Conservation (phyloP, 2,888 invertebrate species). For the Diogma glabrata region DNA sequence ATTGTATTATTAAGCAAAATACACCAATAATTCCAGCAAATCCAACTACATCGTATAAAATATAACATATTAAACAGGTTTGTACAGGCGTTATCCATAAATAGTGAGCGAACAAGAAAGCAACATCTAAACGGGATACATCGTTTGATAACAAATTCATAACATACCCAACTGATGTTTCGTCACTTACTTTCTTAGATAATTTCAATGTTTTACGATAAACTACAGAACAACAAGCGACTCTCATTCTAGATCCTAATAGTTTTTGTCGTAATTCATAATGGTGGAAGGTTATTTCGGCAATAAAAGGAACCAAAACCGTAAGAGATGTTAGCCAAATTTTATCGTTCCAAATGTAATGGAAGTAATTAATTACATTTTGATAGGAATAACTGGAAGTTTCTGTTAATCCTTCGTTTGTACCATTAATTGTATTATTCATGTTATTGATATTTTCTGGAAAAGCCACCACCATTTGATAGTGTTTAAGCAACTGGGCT, state of each 20-base stretch:
- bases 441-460: too few relatives aligned
- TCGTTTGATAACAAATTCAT: constrained; percentile 77
- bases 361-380: too few relatives aligned
- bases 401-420: too few relatives aligned
- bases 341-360: too few relatives aligned
- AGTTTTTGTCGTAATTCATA: constrained; percentile 13
- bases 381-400: too few relatives aligned
- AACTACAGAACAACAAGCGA: constrained; percentile 48
- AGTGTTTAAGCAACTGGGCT: too few relatives aligned
- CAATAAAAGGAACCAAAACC: too few relatives aligned
- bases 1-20: constrained; percentile 53
- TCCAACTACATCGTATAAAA: constrained; percentile 57
- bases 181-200: constrained; percentile 48
- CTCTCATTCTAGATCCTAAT: constrained; percentile 44
- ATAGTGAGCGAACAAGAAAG: constrained; percentile 63
- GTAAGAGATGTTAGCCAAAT: too few relatives aligned
- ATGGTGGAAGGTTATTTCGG: too few relatives aligned
- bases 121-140: constrained; percentile 73
- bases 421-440: too few relatives aligned
- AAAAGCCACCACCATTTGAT: too few relatives aligned
- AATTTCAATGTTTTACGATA: constrained; percentile 35
- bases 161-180: constrained; percentile 66
- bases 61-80: constrained; percentile 44
- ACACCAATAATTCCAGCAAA: constrained; percentile 59
- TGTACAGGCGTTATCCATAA: constrained; percentile 68